A percentile compares a stretch with the other conserved stretches of the same genome.
These are phyloP conservation scores for Leptinotarsa texana DNA, from an alignment of 1,140 invertebrate genomes.

Conservation along the genomic window DNA sequence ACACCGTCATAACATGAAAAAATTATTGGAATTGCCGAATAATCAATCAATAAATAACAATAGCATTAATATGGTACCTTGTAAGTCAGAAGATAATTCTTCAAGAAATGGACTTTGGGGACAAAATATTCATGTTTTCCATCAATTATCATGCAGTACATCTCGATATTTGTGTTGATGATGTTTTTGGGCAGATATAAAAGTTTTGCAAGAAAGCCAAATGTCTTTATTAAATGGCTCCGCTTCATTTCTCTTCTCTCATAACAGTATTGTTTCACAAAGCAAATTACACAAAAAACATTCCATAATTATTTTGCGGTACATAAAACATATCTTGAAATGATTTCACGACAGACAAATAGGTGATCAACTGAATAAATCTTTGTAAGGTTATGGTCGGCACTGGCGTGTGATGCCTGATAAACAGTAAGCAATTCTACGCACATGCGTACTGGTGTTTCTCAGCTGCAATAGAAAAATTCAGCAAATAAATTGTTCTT, in stretches of 20 bases:
- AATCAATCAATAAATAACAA: no score
- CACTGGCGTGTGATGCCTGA: background rate
- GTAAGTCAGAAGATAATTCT: no score
- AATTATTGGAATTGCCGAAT: no score
- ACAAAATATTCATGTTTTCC: background rate
- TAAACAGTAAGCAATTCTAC: background rate
- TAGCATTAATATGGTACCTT: no score
- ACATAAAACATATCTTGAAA: slow-evolving; percentile 10
- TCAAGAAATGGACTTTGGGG: no score
- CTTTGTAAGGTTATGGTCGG: background rate
- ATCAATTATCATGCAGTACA: slow-evolving; percentile 16
- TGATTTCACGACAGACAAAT: background rate
- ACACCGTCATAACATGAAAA: no score
- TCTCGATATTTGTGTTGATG: slow-evolving; percentile 24
- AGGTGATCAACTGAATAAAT: slow-evolving; percentile 5
- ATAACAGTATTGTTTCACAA: slow-evolving; percentile 3
- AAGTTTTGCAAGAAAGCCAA: slow-evolving; percentile 22
- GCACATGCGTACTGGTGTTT: background rate
- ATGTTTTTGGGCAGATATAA: slow-evolving; percentile 20
- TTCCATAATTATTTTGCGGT: slow-evolving; percentile 18
- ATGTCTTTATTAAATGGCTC: background rate
- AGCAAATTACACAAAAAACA: slow-evolving; percentile 26
- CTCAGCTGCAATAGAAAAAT: no score
- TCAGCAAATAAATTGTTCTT: no score
- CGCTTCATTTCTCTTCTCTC: background rate